These are phyloP conservation scores for Drosophila bunnanda DNA, from an alignment of 2,888 invertebrate species.

Conservation along the genomic window DNA sequence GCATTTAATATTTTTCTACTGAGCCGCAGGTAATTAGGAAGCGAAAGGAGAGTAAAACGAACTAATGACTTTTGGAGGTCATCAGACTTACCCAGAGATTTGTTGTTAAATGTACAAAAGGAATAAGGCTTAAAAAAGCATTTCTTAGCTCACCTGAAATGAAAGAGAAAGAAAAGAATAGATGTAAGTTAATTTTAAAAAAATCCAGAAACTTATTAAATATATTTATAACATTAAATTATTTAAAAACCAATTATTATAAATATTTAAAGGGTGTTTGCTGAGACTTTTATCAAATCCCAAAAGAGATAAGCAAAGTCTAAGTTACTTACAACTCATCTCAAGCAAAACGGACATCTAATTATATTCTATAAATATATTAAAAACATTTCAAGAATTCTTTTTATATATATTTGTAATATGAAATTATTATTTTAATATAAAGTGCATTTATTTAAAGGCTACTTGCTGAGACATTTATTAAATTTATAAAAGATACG, in stretches of 20 bases:
- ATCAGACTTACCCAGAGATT: conserved; percentile 62
- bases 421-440: no score
- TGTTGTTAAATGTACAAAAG: neutral
- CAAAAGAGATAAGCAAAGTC: neutral
- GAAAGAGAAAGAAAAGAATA: neutral
- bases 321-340: neutral
- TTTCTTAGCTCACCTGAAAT: conserved; percentile 53
- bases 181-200: neutral
- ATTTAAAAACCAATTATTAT: no score
- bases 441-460: no score
- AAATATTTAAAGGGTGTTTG: neutral
- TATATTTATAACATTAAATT: neutral
- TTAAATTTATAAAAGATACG: no score
- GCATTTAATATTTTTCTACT: conserved; percentile 61
- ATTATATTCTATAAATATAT: neutral
- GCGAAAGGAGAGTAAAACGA: conserved; percentile 31
- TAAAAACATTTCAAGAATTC: no score
- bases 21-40: conserved; percentile 56
- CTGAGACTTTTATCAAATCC: neutral
- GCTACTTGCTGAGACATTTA: no score
- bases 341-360: neutral
- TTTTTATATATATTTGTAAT: no score
- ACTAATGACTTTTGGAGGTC: conserved; percentile 59
- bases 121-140: neutral
- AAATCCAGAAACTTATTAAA: neutral